A percentile compares a stretch with the other conserved stretches of the same genome.
These are phyloP conservation scores for Helicolenus hilgendorfi DNA, from an alignment of 2,797 vertebrate species.

Conservation along the genomic window DNA sequence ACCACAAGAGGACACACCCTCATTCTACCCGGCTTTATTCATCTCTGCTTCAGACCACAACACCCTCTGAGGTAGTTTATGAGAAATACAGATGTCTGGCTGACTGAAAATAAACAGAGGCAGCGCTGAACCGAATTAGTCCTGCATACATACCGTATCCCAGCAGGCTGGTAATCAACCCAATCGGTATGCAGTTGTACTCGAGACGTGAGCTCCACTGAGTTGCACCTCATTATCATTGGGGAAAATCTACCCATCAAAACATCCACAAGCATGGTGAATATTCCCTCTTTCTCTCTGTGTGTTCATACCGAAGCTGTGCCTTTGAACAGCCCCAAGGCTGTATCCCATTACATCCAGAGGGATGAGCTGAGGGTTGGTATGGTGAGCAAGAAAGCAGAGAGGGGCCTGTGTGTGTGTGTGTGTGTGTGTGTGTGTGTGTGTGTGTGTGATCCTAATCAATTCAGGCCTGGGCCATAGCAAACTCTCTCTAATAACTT, in stretches of 20 bases:
- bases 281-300: conserved; percentile 16
- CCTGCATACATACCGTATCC: conserved; percentile 19
- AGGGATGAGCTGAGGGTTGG: conserved; percentile 60
- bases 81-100: conserved; percentile 77
- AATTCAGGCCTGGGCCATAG: conserved; percentile 60
- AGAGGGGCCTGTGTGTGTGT: conserved; percentile 50
- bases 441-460: conserved; percentile 77
- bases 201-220: conserved; percentile 2
- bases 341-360: conserved; percentile 76
- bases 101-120: conserved; percentile 79
- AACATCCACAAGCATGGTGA: conserved; percentile 52
- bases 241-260: conserved; percentile 48
- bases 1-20: conserved; percentile 76
- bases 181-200: background rate
- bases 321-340: conserved; percentile 64
- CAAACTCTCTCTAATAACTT: conserved; percentile 74
- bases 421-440: no score
- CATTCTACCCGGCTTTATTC: conserved; percentile 59
- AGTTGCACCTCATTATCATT: conserved; percentile 23
- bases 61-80: conserved; percentile 73
- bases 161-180: conserved; percentile 46
- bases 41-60: conserved; percentile 63
- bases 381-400: conserved; percentile 53
- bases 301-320: conserved; percentile 61
- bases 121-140: conserved; percentile 61